These are phyloP conservation scores for Clarias laeviceps DNA, from an alignment of 2,797 vertebrate genomes.

Conservation along the genomic window DNA sequence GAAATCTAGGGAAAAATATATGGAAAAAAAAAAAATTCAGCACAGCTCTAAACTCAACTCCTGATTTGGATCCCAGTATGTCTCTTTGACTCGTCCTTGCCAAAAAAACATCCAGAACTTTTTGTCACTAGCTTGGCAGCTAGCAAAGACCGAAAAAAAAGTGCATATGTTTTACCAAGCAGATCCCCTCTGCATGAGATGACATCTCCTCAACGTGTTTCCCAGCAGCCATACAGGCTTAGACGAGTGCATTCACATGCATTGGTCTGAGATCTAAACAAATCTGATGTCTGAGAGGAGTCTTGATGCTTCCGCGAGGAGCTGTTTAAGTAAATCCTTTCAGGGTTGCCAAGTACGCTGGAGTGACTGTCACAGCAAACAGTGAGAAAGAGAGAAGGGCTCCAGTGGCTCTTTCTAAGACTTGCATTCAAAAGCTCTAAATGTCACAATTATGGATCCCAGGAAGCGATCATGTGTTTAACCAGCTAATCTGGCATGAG, in stretches of 20 bases:
- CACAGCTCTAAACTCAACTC: slow-evolving; percentile 59
- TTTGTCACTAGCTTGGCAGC: slow-evolving; percentile 67
- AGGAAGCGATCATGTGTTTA: slow-evolving; percentile 69
- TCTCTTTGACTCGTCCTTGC: slow-evolving; percentile 57
- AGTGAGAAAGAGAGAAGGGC: slow-evolving; percentile 41
- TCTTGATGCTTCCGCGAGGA: slow-evolving; percentile 39
- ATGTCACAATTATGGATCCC: slow-evolving; percentile 69
- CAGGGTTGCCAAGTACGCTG: slow-evolving; percentile 63
- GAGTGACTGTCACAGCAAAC: slow-evolving; percentile 46
- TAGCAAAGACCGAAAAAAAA: neutral
- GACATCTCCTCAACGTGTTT: slow-evolving; percentile 41
- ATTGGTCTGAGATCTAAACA: slow-evolving; percentile 36
- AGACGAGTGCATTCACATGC: slow-evolving; percentile 7
- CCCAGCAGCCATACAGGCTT: neutral
- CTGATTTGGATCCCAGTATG: slow-evolving; percentile 67
- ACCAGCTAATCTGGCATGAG: slow-evolving; percentile 74
- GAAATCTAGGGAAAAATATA: slow-evolving; percentile 33
- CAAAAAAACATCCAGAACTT: slow-evolving; percentile 64
- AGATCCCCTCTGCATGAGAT: slow-evolving; percentile 16
- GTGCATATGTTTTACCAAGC: slow-evolving; percentile 31
- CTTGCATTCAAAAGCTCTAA: slow-evolving; percentile 62
- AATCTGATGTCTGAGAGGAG: slow-evolving; percentile 30
- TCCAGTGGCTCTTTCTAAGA: slow-evolving; percentile 54
- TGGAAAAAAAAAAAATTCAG: slow-evolving; percentile 52
- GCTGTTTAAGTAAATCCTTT: slow-evolving; percentile 57